Evolutionary conservation across 92 coral and sea anemone genomes (phyloP).

Genomic region (Heteractis magnifica): DNA sequence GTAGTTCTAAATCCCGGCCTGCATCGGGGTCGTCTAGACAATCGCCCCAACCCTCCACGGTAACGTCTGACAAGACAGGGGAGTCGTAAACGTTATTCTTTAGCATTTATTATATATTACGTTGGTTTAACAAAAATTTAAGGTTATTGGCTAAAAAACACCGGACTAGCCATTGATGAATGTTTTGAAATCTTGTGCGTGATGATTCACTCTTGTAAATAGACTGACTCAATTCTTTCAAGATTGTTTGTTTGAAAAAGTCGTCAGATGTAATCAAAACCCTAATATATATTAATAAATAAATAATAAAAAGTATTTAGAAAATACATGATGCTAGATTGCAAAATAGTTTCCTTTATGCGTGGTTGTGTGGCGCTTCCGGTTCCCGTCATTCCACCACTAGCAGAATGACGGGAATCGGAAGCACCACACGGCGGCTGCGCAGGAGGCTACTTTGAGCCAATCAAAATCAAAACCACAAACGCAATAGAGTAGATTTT

Average conservation of each 20-base stretch:
- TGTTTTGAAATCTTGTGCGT: not conserved
- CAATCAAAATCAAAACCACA: not conserved
- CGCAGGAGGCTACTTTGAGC: not conserved
- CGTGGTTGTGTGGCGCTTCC: too few species aligned
- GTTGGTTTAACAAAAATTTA: not conserved
- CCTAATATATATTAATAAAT: not conserved
- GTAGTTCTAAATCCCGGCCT: conserved; percentile 75
- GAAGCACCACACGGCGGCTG: too few species aligned
- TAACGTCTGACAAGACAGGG: conserved; percentile 42
- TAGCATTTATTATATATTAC: not conserved
- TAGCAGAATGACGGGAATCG: too few species aligned
- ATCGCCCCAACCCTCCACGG: conserved; percentile 68
- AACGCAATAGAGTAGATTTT: too few species aligned
- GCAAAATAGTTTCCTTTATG: too few species aligned
- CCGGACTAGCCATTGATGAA: not conserved
- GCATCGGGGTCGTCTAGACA: conserved; percentile 68
- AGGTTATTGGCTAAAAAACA: not conserved
- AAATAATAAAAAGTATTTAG: not conserved
- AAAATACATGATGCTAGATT: too few species aligned
- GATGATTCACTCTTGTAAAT: not conserved
- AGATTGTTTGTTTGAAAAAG: not conserved
- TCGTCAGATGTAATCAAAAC: not conserved
- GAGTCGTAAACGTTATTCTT: not conserved
- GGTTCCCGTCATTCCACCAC: too few species aligned
- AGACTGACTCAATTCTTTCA: not conserved